Percentiles rank a stretch among this genome's conserved stretches.
Conservation (phyloP, 1,140 invertebrate genomes). For the Drosophila novamexicana region DNA sequence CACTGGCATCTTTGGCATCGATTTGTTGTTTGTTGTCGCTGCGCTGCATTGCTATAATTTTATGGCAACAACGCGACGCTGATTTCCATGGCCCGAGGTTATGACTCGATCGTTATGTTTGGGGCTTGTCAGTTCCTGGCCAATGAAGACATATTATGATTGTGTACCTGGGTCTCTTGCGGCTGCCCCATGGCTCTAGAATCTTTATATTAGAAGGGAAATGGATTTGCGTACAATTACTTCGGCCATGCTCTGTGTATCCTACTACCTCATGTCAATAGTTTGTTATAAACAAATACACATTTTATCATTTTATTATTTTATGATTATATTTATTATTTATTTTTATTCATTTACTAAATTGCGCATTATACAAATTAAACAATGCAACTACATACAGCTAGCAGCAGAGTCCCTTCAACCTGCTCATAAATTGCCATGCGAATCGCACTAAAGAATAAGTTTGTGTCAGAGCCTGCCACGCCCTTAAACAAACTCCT, state of each 20-base stretch:
- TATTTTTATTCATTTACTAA: not conserved
- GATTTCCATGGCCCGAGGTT: conserved; percentile 57
- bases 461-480: conserved; percentile 20
- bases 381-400: not conserved
- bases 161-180: conserved; percentile 16
- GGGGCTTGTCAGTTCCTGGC: conserved; percentile 46
- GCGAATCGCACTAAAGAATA: conserved; percentile 39
- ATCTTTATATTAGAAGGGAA: conserved; percentile 6
- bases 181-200: conserved; percentile 31
- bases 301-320: too few species aligned
- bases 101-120: conserved; percentile 33
- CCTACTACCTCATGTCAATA: not conserved
- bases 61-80: conserved; percentile 51
- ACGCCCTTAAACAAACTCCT: not conserved
- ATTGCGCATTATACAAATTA: not conserved
- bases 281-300: not conserved
- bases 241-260: too few species aligned
- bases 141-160: conserved; percentile 68
- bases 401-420: conserved; percentile 11
- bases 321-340: too few species aligned
- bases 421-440: conserved; percentile 45
- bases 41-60: conserved; percentile 51
- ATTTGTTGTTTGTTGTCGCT: conserved; percentile 47
- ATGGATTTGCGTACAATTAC: not conserved
- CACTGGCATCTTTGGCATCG: conserved; percentile 44